Base-by-base conservation (phyloP, 2,113 vertebrate genomes). In the Micronycteris hirsuta region DNA sequence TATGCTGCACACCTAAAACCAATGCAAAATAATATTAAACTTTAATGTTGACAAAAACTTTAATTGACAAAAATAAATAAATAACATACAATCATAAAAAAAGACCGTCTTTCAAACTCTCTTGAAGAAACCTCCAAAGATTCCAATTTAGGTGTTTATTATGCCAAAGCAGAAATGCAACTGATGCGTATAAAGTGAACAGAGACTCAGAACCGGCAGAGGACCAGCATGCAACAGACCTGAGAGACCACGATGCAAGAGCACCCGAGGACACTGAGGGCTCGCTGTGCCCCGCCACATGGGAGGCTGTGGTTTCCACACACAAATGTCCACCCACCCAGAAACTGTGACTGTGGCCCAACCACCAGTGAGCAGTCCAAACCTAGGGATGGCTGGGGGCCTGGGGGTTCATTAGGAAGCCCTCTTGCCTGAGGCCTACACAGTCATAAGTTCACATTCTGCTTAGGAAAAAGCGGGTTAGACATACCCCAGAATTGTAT, bases 331-430 rank as follows among this genome's bases (percentile, higher is more conserved):
- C 3, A 97, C 93, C 93, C 91, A 97, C 87, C 96, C 94, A 97
- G 97, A 98, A 98, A 97, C 95, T 95, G 94, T 96, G 96, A 97
- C 83, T 96, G 92, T 65, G 95, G 97, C 86, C 86, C 97, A 97
- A 96, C 94, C 96, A 95, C 96, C 95, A 96, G 97, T 65, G 97
- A 97, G 86, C 91, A 97, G 97, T 97, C 97, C 97, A 97, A 94
- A 97, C 97, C 97, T 96, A 97, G 95, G 95, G 97, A 97, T 93
- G 96, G 96, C 70, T 94, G 96, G 95, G 97, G 91, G 94, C 76
- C 97, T 98, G 95, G 96, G 97, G 94, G 85, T 92, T 97, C 97
- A 96, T 92, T 95, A 98, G 97, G 96, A 97, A 98, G 95, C 95
- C 84, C 93, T 97, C 92, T 97, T 96, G 96, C 96, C 87, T 84